phyloP scores from a whole-genome alignment of 2,797 vertebrate genomes.

The Pipistrellus nathusii region DNA sequence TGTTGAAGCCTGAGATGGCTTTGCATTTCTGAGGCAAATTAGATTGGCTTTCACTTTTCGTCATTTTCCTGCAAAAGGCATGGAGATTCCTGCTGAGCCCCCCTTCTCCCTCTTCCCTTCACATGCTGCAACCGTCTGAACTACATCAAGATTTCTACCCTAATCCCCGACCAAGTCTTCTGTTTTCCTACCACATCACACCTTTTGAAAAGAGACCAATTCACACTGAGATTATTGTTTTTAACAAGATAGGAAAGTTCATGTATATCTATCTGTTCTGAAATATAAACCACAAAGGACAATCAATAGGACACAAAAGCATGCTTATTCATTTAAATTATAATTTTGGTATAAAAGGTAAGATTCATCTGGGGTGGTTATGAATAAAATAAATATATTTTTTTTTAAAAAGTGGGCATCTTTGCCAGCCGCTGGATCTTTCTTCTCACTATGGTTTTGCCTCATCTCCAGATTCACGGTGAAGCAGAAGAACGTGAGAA shows the following conservation, averaged over 20 bases:
- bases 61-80: neutral
- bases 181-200: neutral
- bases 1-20: neutral
- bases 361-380: neutral
- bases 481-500: neutral
- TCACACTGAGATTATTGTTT: neutral
- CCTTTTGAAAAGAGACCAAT: neutral
- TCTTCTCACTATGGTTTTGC: neutral
- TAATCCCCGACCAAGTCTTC: neutral
- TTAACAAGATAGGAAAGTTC: constrained; percentile 44
- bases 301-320: neutral
- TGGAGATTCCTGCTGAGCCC: neutral
- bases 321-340: constrained; percentile 43
- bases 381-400: constrained; percentile 38
- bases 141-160: neutral
- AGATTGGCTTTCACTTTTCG: neutral
- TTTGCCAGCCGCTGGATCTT: neutral
- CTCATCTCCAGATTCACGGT: neutral
- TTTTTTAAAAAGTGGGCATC: neutral
- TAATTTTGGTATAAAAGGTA: neutral
- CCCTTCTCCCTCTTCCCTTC: neutral
- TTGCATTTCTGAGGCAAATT: constrained; percentile 2
- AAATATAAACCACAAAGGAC: constrained; percentile 2
- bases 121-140: neutral
- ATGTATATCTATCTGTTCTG: constrained; percentile 13